Conservation (phyloP, 2,797 vertebrate genomes). For the Poecilia picta region DNA sequence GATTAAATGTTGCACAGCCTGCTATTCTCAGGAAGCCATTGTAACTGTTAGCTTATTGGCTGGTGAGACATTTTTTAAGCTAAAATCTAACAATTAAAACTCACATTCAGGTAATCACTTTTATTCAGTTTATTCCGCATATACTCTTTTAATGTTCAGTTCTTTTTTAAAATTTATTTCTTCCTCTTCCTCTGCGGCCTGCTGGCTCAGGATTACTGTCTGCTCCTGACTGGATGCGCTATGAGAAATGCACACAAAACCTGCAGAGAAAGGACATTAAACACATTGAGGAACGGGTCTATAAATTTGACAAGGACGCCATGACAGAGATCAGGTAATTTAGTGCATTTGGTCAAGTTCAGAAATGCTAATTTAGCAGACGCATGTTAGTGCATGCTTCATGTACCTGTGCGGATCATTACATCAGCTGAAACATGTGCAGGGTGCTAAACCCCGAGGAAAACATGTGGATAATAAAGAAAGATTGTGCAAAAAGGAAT, state of each 20-base stretch:
- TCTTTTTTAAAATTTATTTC: not conserved
- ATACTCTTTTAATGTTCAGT: constrained; percentile 9
- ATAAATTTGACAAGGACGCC: constrained; percentile 16
- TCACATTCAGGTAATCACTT: constrained; percentile 24
- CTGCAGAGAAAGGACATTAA: constrained; percentile 20
- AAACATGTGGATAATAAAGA: not conserved
- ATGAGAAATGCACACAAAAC: not conserved
- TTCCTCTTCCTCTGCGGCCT: not conserved
- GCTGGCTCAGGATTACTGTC: constrained; percentile 3
- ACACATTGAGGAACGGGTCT: constrained; percentile 13
- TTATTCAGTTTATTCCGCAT: constrained; percentile 20
- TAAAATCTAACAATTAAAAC: constrained; percentile 17
- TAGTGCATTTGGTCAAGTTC: constrained; percentile 23
- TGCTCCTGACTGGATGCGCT: not conserved
- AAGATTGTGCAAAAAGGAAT: not conserved
- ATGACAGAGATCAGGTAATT: constrained; percentile 33
- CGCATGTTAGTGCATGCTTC: constrained; percentile 1
- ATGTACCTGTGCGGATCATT: not conserved
- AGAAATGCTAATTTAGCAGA: constrained; percentile 18
- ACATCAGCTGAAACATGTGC: constrained; percentile 4
- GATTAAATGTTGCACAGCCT: constrained; percentile 7
- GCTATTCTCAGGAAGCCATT: constrained; percentile 15
- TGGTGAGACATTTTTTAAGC: not conserved
- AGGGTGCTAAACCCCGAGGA: not conserved
- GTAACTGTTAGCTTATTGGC: constrained; percentile 11